Conservation (phyloP, 2,797 vertebrate genomes). For the Xenopus petersii region DNA sequence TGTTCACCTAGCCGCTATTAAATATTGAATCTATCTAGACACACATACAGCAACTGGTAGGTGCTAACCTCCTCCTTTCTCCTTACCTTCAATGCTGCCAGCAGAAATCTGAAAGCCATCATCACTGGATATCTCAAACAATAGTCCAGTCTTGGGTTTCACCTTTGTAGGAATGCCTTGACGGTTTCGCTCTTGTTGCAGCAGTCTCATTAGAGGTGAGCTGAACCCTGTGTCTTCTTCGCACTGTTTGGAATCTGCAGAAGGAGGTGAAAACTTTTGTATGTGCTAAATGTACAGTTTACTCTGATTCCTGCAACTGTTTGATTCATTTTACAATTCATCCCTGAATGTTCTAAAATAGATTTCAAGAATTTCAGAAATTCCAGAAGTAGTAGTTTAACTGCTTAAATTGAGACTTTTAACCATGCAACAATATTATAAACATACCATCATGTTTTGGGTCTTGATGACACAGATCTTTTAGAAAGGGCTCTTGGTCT, state of each 20-base stretch:
- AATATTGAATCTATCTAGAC: no score
- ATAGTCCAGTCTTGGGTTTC: constrained; percentile 91
- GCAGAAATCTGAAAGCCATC: constrained; percentile 96
- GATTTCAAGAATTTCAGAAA: no score
- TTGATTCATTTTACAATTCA: background rate
- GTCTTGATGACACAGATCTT: constrained; percentile 1
- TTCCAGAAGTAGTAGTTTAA: no score
- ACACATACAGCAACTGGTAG: no score
- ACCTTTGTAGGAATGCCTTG: constrained; percentile 75
- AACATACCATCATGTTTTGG: constrained; percentile 29
- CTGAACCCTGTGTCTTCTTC: constrained; percentile 70
- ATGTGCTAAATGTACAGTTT: no score
- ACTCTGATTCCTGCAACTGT: background rate
- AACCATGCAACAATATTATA: no score
- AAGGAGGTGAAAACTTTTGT: background rate
- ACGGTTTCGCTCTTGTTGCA: constrained; percentile 81
- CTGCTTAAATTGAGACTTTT: no score
- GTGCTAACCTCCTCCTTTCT: no score
- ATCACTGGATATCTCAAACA: constrained; percentile 98
- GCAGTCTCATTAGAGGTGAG: constrained; percentile 73
- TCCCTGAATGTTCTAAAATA: background rate
- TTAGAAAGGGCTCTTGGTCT: constrained; percentile 1
- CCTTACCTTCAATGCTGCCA: constrained; percentile 92
- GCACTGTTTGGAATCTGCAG: constrained; percentile 61
- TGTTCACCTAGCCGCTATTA: no score